phyloP scores from a whole-genome alignment of 2,888 invertebrate genomes.

The Lithodes maja region DNA sequence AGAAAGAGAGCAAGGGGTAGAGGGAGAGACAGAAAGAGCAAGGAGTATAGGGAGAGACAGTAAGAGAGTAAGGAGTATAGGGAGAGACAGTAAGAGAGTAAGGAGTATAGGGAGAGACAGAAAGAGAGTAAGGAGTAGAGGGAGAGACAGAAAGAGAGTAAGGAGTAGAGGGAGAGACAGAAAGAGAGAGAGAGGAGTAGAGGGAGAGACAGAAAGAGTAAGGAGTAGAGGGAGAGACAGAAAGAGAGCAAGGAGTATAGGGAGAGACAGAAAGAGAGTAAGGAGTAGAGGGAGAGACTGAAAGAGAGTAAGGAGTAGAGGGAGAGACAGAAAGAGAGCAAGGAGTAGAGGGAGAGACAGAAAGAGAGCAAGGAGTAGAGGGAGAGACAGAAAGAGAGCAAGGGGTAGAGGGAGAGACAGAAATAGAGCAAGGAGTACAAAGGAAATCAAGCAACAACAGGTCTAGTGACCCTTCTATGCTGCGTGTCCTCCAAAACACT shows the following conservation, averaged over 20 bases:
- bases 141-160: not conserved
- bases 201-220: not conserved
- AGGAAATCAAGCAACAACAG: too few relatives aligned
- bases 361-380: too few relatives aligned
- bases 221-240: not conserved
- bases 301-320: too few relatives aligned
- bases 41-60: not conserved
- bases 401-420: too few relatives aligned
- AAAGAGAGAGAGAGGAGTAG: not conserved
- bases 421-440: too few relatives aligned
- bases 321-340: not conserved
- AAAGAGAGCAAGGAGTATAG: not conserved
- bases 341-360: too few relatives aligned
- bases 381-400: too few relatives aligned
- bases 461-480: too few relatives aligned
- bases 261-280: constrained; percentile 1
- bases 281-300: constrained; percentile 4
- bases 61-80: not conserved
- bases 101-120: not conserved
- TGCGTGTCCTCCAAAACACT: too few relatives aligned
- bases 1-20: not conserved
- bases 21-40: constrained; percentile 13
- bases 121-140: not conserved
- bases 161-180: not conserved
- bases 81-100: not conserved